Evolutionary conservation across 30 jellyfish, hydroid and myxozoan genomes (phyloP).

Genomic region (Rhopilema esculentum): DNA sequence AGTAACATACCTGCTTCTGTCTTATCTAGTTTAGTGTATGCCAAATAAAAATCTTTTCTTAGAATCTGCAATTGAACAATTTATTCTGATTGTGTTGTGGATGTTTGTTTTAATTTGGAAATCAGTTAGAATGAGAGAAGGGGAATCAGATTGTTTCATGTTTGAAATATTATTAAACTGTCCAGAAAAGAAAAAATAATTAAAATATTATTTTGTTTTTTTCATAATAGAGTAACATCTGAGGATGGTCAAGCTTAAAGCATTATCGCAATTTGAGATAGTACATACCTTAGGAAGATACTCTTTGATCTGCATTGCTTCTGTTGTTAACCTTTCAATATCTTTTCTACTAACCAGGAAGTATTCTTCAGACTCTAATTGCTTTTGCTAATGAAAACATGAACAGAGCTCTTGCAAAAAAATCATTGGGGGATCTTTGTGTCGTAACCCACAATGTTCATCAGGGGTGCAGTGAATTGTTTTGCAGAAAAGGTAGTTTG

Average conservation of each 20-base stretch:
- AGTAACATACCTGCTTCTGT: conserved; percentile 37
- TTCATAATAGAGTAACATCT: too few relatives aligned
- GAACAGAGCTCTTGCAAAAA: too few relatives aligned
- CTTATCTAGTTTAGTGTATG: conserved; percentile 57
- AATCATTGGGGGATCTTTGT: too few relatives aligned
- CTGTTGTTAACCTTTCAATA: conserved; percentile 65
- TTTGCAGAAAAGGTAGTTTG: too few relatives aligned
- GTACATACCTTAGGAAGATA: conserved; percentile 75
- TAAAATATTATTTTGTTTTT: too few relatives aligned
- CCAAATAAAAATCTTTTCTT: conserved; percentile 51
- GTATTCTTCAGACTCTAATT: conserved; percentile 57
- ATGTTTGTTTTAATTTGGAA: too few relatives aligned
- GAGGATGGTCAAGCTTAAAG: background rate
- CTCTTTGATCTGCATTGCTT: conserved; percentile 71
- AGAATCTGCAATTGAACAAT: conserved; percentile 34
- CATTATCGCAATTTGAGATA: background rate
- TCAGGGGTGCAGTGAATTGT: too few relatives aligned
- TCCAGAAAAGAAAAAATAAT: background rate
- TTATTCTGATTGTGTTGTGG: too few relatives aligned
- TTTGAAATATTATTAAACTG: background rate
- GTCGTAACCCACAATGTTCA: too few relatives aligned
- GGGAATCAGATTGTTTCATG: too few relatives aligned
- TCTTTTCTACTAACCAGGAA: conserved; percentile 52
- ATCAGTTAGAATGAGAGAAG: too few relatives aligned
- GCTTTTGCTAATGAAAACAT: conserved; percentile 18